These are phyloP conservation scores for Lasioglossum lativentre DNA, from an alignment of 2,888 invertebrate genomes.

Conservation along the genomic window DNA sequence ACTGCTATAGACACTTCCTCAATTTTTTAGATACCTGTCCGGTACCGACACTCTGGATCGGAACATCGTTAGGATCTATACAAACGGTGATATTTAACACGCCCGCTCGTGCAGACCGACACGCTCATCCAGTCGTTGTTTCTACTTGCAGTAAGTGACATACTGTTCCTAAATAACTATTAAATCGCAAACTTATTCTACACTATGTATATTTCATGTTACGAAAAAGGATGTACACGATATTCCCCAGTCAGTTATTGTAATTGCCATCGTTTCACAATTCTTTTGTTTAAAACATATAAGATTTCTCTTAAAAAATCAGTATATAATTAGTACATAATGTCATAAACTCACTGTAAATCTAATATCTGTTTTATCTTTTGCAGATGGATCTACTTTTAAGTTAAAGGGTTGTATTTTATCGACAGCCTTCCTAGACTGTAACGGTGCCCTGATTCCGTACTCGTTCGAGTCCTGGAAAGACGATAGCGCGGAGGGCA, in stretches of 20 bases:
- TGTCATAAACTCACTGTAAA: no score
- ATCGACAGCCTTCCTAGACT: conserved; percentile 98
- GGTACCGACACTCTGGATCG: conserved; percentile 98
- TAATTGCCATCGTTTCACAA: neutral
- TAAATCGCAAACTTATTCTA: neutral
- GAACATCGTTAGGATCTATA: conserved; percentile 98
- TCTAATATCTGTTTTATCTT: neutral
- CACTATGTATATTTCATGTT: neutral
- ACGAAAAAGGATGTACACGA: neutral
- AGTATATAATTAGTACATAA: no score
- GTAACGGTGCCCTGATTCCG: conserved; percentile 96
- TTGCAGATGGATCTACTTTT: conserved; percentile 97
- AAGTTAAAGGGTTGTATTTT: conserved; percentile 98
- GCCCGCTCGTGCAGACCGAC: conserved; percentile 92
- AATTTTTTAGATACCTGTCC: conserved; percentile 90
- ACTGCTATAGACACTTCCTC: neutral
- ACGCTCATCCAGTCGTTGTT: conserved; percentile 94
- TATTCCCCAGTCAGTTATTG: neutral
- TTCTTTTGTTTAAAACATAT: neutral
- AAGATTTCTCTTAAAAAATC: neutral
- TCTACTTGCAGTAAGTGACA: conserved; percentile 91
- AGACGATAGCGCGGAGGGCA: conserved; percentile 91
- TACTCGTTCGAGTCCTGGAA: conserved; percentile 96
- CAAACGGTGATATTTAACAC: conserved; percentile 95
- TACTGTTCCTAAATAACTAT: neutral